Conservation (phyloP, 2,888 invertebrate genomes). For the Byasa hedistus region DNA sequence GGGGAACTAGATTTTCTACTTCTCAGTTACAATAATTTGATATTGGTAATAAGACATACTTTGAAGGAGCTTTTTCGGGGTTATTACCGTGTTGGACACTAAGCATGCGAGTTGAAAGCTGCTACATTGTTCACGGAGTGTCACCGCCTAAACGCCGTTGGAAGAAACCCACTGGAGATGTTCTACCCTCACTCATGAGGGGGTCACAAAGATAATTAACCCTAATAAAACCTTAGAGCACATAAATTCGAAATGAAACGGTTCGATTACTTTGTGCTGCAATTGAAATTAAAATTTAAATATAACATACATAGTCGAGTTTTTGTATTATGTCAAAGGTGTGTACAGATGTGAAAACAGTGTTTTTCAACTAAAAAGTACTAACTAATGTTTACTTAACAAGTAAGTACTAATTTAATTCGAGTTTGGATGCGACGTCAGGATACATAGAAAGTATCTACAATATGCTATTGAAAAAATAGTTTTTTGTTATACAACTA, state of each 20-base stretch:
- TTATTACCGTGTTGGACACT: too few species aligned
- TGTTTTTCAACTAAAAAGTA: conserved; percentile 3
- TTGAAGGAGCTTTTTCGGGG: neutral
- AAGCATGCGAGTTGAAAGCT: too few species aligned
- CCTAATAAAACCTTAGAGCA: too few species aligned
- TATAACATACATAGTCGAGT: too few species aligned
- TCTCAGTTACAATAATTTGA: neutral
- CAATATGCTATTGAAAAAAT: neutral
- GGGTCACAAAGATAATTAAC: too few species aligned
- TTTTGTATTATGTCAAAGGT: neutral
- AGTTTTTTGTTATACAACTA: neutral
- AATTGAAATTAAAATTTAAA: too few species aligned
- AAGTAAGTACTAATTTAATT: conserved; percentile 5
- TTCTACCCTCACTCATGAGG: too few species aligned
- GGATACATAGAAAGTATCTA: conserved; percentile 5
- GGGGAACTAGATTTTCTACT: neutral
- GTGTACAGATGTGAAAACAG: neutral
- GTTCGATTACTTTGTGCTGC: too few species aligned
- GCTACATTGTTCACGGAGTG: too few species aligned
- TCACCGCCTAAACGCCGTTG: too few species aligned
- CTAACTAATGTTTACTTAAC: conserved; percentile 7
- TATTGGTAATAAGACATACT: neutral
- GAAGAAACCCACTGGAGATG: too few species aligned
- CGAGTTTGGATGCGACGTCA: conserved; percentile 1
- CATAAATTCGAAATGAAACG: too few species aligned